Percentiles rank a stretch among this genome's conserved stretches.
Evolutionary conservation across 2,797 vertebrate genomes (phyloP).

Genomic region (Peromyscus attwateri): DNA sequence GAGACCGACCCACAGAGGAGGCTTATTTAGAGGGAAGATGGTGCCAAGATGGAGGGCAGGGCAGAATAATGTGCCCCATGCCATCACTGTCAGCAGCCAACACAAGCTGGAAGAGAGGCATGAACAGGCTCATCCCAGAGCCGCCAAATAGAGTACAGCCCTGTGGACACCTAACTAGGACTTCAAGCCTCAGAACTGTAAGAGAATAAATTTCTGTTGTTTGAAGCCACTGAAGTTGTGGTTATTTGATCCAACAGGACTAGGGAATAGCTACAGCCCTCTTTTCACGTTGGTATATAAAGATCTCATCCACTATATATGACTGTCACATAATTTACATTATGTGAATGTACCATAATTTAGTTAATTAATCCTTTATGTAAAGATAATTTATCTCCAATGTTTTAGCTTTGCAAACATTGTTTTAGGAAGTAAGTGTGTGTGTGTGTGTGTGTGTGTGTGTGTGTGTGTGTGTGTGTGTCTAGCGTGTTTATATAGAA

Average conservation of each 20-base stretch:
- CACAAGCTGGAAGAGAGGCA: not conserved
- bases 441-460: not conserved
- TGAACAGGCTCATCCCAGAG: not conserved
- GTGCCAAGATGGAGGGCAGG: not conserved
- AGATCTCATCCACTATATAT: not conserved
- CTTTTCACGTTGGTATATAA: not conserved
- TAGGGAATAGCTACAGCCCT: constrained; percentile 7
- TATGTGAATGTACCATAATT: not conserved
- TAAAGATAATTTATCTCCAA: constrained; percentile 11
- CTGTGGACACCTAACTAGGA: not conserved
- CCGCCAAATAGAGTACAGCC: not conserved
- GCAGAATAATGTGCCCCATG: not conserved
- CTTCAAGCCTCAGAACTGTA: not conserved
- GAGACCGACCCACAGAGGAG: not conserved
- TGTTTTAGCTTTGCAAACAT: constrained; percentile 48
- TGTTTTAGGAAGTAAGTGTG: constrained; percentile 13
- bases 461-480: not conserved
- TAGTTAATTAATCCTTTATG: constrained; percentile 46
- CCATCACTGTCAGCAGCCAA: not conserved
- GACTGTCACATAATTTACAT: not conserved
- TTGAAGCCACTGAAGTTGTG: not conserved
- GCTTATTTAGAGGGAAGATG: not conserved
- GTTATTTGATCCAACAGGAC: not conserved
- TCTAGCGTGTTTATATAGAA: constrained; percentile 13
- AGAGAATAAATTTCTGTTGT: not conserved